Evolutionary conservation across 2,888 invertebrate species (phyloP).

Genomic region (Spilosoma lubricipeda): DNA sequence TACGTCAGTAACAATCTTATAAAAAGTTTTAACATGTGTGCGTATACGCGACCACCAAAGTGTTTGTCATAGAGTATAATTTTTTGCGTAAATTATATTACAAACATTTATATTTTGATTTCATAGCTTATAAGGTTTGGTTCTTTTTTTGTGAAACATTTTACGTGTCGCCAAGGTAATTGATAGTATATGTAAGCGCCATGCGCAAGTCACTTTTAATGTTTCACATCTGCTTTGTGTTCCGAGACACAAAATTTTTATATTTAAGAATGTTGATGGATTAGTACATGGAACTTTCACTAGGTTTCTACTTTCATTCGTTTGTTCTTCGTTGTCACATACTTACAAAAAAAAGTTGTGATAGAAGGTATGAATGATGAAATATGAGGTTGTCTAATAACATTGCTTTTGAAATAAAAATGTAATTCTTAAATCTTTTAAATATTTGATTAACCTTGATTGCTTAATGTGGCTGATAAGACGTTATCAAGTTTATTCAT

Average conservation of each 20-base stretch:
- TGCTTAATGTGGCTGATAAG: constrained; percentile 25
- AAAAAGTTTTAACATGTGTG: constrained; percentile 29
- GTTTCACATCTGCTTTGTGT: too few species aligned
- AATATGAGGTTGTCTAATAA: background rate
- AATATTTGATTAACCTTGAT: constrained; percentile 18
- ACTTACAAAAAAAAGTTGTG: background rate
- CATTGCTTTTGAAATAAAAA: background rate
- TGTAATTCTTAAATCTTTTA: background rate
- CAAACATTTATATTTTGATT: background rate
- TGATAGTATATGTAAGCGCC: too few species aligned
- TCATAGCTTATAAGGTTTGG: background rate
- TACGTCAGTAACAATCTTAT: constrained; percentile 20
- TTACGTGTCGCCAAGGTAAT: too few species aligned
- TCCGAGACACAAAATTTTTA: too few species aligned
- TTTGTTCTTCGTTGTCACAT: too few species aligned
- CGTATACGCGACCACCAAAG: constrained; percentile 46
- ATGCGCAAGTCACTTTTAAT: too few species aligned
- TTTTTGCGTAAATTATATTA: constrained; percentile 20
- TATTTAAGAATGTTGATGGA: background rate
- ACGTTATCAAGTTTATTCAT: constrained; percentile 21
- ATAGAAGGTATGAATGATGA: background rate
- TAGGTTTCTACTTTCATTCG: background rate
- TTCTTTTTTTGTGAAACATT: background rate
- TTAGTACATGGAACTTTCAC: background rate
- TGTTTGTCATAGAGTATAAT: constrained; percentile 50